These are phyloP conservation scores for Nycteola revayana DNA, from an alignment of 2,888 invertebrate genomes.

Conservation along the genomic window DNA sequence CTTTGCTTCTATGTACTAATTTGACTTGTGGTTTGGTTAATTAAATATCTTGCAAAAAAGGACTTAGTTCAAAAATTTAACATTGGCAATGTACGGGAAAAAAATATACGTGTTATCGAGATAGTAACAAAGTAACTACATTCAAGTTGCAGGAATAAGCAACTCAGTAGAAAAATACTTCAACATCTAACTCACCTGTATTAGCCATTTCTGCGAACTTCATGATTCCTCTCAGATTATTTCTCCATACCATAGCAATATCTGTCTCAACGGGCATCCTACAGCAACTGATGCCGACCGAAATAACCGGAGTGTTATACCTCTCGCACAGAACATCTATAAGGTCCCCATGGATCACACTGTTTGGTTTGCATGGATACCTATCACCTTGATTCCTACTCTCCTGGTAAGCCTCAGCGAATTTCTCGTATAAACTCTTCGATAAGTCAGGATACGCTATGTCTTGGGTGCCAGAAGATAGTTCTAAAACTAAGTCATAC, in stretches of 20 bases:
- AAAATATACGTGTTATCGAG: no score
- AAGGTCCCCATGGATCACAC: constrained; percentile 66
- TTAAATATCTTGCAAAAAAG: no score
- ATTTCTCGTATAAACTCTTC: constrained; percentile 69
- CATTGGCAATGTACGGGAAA: no score
- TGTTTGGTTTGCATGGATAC: constrained; percentile 49
- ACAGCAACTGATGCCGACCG: constrained; percentile 90
- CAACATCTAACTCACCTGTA: constrained; percentile 79
- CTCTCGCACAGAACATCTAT: constrained; percentile 83
- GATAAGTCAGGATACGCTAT: constrained; percentile 76
- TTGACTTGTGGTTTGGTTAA: no score
- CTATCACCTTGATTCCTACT: constrained; percentile 57
- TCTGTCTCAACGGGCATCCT: constrained; percentile 87
- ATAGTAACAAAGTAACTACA: no score
- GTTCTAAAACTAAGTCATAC: constrained; percentile 87
- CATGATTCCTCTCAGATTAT: constrained; percentile 84
- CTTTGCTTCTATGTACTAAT: no score
- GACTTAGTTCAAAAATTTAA: no score
- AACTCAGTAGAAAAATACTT: no score
- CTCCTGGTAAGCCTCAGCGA: constrained; percentile 69
- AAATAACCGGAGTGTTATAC: constrained; percentile 85
- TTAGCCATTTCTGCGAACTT: constrained; percentile 83
- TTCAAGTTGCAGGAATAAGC: no score
- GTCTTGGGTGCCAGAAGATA: constrained; percentile 88
- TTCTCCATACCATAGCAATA: constrained; percentile 88